Base-by-base conservation (phyloP, 92 coral and sea anemone genomes). In the Actinernus sp. region DNA sequence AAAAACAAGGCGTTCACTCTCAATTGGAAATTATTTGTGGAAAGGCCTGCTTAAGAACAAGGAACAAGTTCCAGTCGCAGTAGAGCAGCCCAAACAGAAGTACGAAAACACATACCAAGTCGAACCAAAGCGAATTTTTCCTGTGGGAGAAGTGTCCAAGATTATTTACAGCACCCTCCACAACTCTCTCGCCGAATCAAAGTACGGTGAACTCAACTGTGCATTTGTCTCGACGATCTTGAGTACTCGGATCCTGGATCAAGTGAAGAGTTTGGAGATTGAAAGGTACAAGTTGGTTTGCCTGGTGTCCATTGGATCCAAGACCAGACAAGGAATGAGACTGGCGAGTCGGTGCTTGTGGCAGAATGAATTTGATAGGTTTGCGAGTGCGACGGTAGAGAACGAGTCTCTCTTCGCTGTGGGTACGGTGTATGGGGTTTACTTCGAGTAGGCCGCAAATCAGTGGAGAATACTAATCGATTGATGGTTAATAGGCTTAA, bases 81-180 rank as follows among this genome's bases (percentile, higher is more conserved):
- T 7, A 14, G 14, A 7, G 14, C 7, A 7, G 41, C 41, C 41
- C 14, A 36, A 7, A 6, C 52, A 45, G 21, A 45, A 45, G 19
- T 45, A 8, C 17, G 90, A 88, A 49, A 90, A 90, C 78, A 86
- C 93, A 0, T 90, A 76, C 53, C 88, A 79, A n/a, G 55, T 77
- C 61, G 73, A 71, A 37, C 93, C 93, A 17, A 83, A 90, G 74
- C 33, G 20, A 27, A 71, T 38, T 26, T 82, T 90, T 32, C 86
- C 88, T 21, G 85, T 72, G 14, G 53, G 34, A 10, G 83, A 66
- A 29, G 77, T 90, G 2, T 61, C 68, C 41, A 60, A 76, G 21
- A 47, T 90, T 31, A 71, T 90, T 2, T 30, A 47, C 4, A 81
- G 72, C 38, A 78, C 63, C 10, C 59, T 83, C 26, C 69, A 67